Base-by-base conservation (phyloP, 2,113 vertebrate genomes). In the Phycodurus eques region DNA sequence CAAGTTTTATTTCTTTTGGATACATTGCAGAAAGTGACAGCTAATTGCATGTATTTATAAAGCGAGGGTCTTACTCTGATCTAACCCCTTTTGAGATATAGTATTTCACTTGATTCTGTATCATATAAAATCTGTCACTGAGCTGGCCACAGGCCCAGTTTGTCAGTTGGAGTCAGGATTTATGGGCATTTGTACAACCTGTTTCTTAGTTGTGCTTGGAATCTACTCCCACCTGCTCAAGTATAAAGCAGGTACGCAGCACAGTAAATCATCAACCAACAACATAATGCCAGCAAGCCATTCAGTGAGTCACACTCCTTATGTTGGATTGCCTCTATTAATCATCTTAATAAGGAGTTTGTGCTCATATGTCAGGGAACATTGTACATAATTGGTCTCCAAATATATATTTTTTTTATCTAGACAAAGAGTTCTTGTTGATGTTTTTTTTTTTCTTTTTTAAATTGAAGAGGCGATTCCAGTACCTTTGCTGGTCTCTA, bases 381-480 rank as follows among this genome's bases (percentile, higher is more conserved):
- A 56, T 22, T 10, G 20, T 22, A 15, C 22, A n/a, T 56, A 56
- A 10, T 56, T 56, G 22, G 2, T n/a, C 54, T 20, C 8, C 19
- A 56, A 10, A 10, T 22, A n/a, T 75, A n/a, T n/a, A n/a, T 79
- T 87, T 74, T 39, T 39, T 39, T 39, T 1, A 27, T 39, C 35
- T 5, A 39, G 35, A 39, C 35, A 27, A 27, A 27, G 35, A 39
- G 35, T 39, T 39, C 6, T 39, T 5, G 35, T 39, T 27, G 27
- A 27, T 1, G 27, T 27, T 27, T 39, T 39, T 39, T 39, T 39
- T 39, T 39, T 0, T 2, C 6, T 39, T 39, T 39, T 39, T 39
- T 39, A 5, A 39, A 75, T n/a, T 33, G 12, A 47, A 47, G 69
- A 75, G 78, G 77, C 86, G 90, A 87, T 83, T 87, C 83, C 79